Evolutionary conservation across 1,140 invertebrate species (phyloP).

Genomic region (Macrobrachium nipponense): DNA sequence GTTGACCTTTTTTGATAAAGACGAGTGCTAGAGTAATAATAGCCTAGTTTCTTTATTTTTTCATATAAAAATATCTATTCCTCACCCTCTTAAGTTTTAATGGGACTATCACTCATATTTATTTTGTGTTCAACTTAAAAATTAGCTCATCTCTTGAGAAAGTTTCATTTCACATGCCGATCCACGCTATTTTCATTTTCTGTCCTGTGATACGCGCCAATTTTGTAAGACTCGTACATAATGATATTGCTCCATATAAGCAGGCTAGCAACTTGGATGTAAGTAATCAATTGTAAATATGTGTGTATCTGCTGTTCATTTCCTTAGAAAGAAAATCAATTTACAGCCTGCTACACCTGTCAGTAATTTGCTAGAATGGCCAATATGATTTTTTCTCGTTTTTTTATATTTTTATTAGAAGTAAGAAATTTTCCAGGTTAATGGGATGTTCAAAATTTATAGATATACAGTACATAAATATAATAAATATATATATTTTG

Average conservation of each 20-base stretch:
- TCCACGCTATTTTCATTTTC: slow-evolving; percentile 61
- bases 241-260: slow-evolving; percentile 59
- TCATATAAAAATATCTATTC: not conserved
- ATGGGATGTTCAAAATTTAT: not conserved
- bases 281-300: slow-evolving; percentile 57
- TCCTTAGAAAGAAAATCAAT: slow-evolving; percentile 37
- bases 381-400: not conserved
- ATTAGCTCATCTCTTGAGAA: slow-evolving; percentile 46
- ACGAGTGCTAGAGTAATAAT: not conserved
- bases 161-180: slow-evolving; percentile 60
- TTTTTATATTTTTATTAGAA: slow-evolving; percentile 2
- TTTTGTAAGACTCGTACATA: slow-evolving; percentile 59
- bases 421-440: not conserved
- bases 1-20: slow-evolving; percentile 24
- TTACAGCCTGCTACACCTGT: slow-evolving; percentile 34
- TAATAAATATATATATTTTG: not conserved
- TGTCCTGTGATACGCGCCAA: slow-evolving; percentile 62
- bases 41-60: slow-evolving; percentile 10
- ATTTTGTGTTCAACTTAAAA: not conserved
- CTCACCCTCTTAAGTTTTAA: not conserved
- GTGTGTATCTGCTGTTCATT: slow-evolving; percentile 55
- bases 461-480: not conserved
- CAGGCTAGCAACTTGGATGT: slow-evolving; percentile 52
- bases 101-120: slow-evolving; percentile 7
- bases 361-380: slow-evolving; percentile 38